Evolutionary conservation across 2,797 vertebrate species (phyloP), one percentile per base, ranked within the genome.

Genomic region (Spondyliosoma cantharus): DNA sequence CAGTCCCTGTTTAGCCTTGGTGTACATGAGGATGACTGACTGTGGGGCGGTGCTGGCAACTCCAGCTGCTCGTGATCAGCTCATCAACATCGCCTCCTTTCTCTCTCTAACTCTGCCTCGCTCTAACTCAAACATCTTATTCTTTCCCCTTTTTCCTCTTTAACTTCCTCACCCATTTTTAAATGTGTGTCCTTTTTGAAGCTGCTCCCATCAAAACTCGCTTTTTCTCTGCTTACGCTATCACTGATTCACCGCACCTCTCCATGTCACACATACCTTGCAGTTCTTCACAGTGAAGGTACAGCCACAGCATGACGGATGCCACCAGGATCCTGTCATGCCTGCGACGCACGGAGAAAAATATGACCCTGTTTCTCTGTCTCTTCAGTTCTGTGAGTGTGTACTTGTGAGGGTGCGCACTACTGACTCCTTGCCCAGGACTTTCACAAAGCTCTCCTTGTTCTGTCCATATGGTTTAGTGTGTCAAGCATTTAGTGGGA

Each of bases 381-480:
- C 25, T 3, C 65, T 37, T 17, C 65, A 25, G 25, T 75, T 74
- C 67, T 71, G 78, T 75, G 74, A 53, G 27, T 56, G 76, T 67
- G 63, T 48, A 25, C 54, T 63, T 15, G 62, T 82, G 83, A 54
- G 62, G 72, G 70, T 5, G 16, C 8, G 8, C 60, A 59, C 22
- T 37, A 50, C 64, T 60, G 54, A 58, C 65, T 80, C 60, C 66
- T 76, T 52, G 67, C 71, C 69, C 66, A 68, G 61, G 58, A 75
- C 64, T 77, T 83, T 45, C 72, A 90, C 90, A 93, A 89, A 90
- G 85, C 73, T 17, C 56, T 63, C 77, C 82, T 87, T 91, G 89
- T 91, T 87, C 80, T 66, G 66, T 75, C 45, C 76, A 69, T 86
- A 63, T 82, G 76, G 87, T 90, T 84, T 74, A 74, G 62, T 78